phyloP scores from a whole-genome alignment of 2,888 invertebrate genomes.

The Torymus tubicola region DNA sequence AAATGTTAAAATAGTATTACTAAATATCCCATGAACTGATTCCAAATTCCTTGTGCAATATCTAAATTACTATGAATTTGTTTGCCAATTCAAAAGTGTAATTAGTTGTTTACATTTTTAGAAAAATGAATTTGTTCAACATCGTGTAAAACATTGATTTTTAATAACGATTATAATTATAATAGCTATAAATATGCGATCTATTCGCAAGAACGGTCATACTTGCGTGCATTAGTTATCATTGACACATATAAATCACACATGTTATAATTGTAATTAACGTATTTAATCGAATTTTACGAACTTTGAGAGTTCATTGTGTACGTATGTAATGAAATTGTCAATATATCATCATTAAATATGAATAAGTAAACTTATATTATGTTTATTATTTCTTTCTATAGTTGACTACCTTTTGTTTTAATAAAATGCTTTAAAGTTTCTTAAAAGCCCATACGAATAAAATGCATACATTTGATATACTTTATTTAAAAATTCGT shows the following conservation, averaged over 20 bases:
- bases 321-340: slow-evolving; percentile 62
- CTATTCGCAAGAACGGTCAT: slow-evolving; percentile 50
- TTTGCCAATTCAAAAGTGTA: not conserved
- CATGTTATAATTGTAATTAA: slow-evolving; percentile 49
- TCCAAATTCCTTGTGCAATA: slow-evolving; percentile 28
- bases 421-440: too few species aligned
- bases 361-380: slow-evolving; percentile 38
- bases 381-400: slow-evolving; percentile 9
- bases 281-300: slow-evolving; percentile 52
- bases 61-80: not conserved
- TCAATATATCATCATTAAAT: slow-evolving; percentile 61
- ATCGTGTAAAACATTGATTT: slow-evolving; percentile 25
- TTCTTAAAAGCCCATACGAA: too few species aligned
- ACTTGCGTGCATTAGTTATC: slow-evolving; percentile 49
- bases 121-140: slow-evolving; percentile 9
- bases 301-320: slow-evolving; percentile 56
- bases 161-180: slow-evolving; percentile 19
- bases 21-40: not conserved
- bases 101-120: slow-evolving; percentile 17
- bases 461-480: too few species aligned
- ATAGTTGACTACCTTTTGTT: not conserved
- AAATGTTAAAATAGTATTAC: slow-evolving; percentile 19
- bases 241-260: slow-evolving; percentile 49
- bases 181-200: slow-evolving; percentile 10
- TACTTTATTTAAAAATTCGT: too few species aligned